Percentiles rank a stretch among this genome's conserved stretches.
phyloP scores from a whole-genome alignment of 2,113 vertebrate genomes.

The Hyperopisus bebe region DNA sequence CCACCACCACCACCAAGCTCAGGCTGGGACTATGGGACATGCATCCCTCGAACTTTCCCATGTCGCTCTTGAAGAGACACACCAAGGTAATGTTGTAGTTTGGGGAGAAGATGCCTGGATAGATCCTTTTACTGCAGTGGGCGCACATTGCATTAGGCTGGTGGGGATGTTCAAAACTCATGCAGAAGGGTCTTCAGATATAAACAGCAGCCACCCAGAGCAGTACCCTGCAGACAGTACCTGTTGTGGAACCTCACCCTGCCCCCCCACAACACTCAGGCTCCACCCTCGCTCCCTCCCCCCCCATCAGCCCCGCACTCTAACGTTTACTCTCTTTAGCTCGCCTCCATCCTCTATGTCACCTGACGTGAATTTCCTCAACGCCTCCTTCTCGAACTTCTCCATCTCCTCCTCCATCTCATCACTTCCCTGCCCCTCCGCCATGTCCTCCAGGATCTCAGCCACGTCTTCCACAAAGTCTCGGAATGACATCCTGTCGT shows the following conservation, averaged over 20 bases:
- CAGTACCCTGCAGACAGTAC: background rate
- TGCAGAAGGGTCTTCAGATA: background rate
- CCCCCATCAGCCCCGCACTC: slow-evolving; percentile 23
- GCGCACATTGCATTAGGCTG: background rate
- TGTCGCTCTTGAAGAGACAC: background rate
- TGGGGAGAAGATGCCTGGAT: background rate
- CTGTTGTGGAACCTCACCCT: background rate
- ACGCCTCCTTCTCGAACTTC: slow-evolving; percentile 65
- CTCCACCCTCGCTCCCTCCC: background rate
- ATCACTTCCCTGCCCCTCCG: slow-evolving; percentile 43
- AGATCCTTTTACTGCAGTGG: background rate
- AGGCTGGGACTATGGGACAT: background rate
- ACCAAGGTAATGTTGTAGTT: background rate
- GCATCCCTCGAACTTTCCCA: background rate
- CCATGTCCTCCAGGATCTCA: slow-evolving; percentile 83
- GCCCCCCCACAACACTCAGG: background rate
- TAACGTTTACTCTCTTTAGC: slow-evolving; percentile 38
- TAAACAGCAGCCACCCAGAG: background rate
- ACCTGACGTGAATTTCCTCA: slow-evolving; percentile 47
- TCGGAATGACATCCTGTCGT: slow-evolving; percentile 69
- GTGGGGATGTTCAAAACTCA: background rate
- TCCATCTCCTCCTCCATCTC: slow-evolving; percentile 67
- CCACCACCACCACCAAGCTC: background rate
- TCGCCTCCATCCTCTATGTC: slow-evolving; percentile 30
- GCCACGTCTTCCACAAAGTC: slow-evolving; percentile 77